A percentile compares a stretch with the other conserved stretches of the same genome.
phyloP scores from a whole-genome alignment of 92 coral and sea anemone species.

The Heteractis magnifica region DNA sequence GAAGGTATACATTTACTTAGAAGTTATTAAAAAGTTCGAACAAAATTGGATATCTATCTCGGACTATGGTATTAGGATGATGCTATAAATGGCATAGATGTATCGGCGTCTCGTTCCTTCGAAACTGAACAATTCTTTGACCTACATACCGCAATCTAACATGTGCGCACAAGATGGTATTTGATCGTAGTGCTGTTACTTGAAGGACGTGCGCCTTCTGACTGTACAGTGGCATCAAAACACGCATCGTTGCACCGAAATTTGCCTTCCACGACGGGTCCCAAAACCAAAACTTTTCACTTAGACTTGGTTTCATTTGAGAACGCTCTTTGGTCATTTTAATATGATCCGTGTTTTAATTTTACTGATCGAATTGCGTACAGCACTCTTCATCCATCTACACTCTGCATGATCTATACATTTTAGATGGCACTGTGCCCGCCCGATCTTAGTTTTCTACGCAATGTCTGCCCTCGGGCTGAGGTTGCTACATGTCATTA shows the following conservation, averaged over 20 bases:
- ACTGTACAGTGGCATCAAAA: not conserved
- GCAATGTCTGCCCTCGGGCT: no score
- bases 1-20: not conserved
- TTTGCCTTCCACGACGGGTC: no score
- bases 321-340: no score
- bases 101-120: not conserved
- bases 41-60: not conserved
- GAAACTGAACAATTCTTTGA: not conserved
- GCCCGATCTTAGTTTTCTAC: no score
- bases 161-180: not conserved
- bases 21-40: not conserved
- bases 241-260: not conserved
- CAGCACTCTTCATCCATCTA: not conserved
- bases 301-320: no score
- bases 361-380: no score
- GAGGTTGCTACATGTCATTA: no score
- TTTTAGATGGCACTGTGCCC: not conserved
- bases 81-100: not conserved
- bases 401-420: not conserved
- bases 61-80: not conserved
- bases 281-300: no score
- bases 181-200: not conserved
- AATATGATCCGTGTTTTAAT: no score
- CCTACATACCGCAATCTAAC: not conserved
- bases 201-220: not conserved